Evolutionary conservation across 2,888 invertebrate genomes (phyloP).

Genomic region (Cheilosia variabilis): DNA sequence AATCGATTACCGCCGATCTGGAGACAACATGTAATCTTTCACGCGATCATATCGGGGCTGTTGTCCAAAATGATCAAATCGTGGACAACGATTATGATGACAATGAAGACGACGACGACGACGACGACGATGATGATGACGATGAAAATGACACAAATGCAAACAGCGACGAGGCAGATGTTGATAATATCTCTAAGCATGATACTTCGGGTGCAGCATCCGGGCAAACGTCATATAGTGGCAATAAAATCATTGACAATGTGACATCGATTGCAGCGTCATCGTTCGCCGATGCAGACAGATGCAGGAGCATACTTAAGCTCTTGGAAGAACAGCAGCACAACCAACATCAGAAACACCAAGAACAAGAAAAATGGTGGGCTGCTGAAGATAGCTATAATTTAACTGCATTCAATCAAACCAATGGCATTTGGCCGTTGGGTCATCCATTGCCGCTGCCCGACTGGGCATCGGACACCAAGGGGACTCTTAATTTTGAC

Average conservation of each 20-base stretch:
- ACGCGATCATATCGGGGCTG: slow-evolving; percentile 65
- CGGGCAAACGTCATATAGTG: slow-evolving; percentile 63
- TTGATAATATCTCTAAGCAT: slow-evolving; percentile 46
- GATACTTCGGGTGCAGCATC: slow-evolving; percentile 65
- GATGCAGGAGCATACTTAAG: slow-evolving; percentile 80
- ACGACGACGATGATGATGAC: slow-evolving; percentile 67
- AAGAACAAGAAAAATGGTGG: slow-evolving; percentile 77
- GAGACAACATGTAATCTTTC: slow-evolving; percentile 70
- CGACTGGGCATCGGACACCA: slow-evolving; percentile 86
- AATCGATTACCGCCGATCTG: slow-evolving; percentile 72
- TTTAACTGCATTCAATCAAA: slow-evolving; percentile 84
- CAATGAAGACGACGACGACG: slow-evolving; percentile 61
- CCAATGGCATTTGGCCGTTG: slow-evolving; percentile 87
- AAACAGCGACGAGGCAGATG: slow-evolving; percentile 59
- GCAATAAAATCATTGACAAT: slow-evolving; percentile 77
- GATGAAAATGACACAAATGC: slow-evolving; percentile 58
- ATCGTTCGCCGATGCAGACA: slow-evolving; percentile 78
- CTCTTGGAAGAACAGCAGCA: slow-evolving; percentile 79
- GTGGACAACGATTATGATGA: slow-evolving; percentile 78
- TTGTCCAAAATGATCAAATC: slow-evolving; percentile 68
- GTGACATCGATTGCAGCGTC: slow-evolving; percentile 80
- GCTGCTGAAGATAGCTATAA: slow-evolving; percentile 82
- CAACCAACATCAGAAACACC: slow-evolving; percentile 74
- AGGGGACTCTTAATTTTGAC: slow-evolving; percentile 83
- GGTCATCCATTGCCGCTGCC: slow-evolving; percentile 91